phyloP scores from a whole-genome alignment of 2,113 vertebrate species.

The Corythoichthys haematopterus region DNA sequence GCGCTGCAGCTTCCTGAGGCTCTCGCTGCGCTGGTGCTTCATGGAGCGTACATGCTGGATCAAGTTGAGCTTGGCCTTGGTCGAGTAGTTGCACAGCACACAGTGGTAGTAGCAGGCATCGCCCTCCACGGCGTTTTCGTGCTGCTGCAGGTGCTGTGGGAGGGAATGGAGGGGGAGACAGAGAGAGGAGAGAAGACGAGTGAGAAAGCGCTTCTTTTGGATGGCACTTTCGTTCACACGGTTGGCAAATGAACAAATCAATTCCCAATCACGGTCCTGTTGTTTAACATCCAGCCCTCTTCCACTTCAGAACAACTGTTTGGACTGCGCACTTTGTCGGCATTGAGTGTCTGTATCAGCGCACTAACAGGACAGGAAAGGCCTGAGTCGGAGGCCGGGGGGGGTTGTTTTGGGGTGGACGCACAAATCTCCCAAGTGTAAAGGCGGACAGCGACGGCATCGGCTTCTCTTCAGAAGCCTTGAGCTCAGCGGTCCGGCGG shows the following conservation, averaged over 20 bases:
- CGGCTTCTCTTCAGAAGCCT: slow-evolving; percentile 58
- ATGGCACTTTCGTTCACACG: slow-evolving; percentile 69
- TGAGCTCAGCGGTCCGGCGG: slow-evolving; percentile 45
- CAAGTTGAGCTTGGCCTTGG: slow-evolving; percentile 98
- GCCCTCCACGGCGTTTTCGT: slow-evolving; percentile 87
- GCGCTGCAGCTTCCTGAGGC: slow-evolving; percentile 91
- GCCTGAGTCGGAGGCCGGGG: slow-evolving; percentile 19
- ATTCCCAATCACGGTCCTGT: slow-evolving; percentile 71
- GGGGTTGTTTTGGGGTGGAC: slow-evolving; percentile 12
- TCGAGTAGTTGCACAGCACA: slow-evolving; percentile 92
- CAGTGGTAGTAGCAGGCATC: slow-evolving; percentile 98
- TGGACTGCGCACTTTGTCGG: slow-evolving; percentile 59
- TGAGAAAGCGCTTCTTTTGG: slow-evolving; percentile 58
- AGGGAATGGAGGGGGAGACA: slow-evolving; percentile 33
- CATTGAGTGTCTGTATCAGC: slow-evolving; percentile 56
- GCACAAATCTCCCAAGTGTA: slow-evolving; percentile 52
- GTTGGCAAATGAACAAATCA: slow-evolving; percentile 76
- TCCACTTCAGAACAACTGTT: slow-evolving; percentile 64
- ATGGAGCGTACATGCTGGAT: slow-evolving; percentile 97
- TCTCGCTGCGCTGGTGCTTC: slow-evolving; percentile 97
- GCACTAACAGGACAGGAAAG: slow-evolving; percentile 65
- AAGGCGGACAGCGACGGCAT: slow-evolving; percentile 47
- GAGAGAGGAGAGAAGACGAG: slow-evolving; percentile 29
- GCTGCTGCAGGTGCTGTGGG: slow-evolving; percentile 93
- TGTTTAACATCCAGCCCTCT: slow-evolving; percentile 74